phyloP scores from a whole-genome alignment of 1,140 invertebrate genomes.

The Drosophila ficusphila region DNA sequence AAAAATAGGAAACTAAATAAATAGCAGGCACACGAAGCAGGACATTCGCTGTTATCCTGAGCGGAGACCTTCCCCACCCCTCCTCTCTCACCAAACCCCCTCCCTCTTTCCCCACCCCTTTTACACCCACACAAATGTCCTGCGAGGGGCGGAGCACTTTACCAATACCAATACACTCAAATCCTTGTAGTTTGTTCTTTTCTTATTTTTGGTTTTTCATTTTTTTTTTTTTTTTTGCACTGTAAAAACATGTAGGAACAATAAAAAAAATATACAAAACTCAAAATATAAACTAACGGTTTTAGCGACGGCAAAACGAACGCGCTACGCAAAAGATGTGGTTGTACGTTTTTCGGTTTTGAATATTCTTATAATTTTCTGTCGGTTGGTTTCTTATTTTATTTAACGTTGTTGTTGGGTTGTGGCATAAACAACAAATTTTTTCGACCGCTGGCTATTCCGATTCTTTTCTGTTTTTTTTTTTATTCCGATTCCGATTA shows the following conservation, averaged over 20 bases:
- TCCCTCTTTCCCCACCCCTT: not conserved
- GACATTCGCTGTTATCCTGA: constrained; percentile 17
- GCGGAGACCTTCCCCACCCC: constrained; percentile 10
- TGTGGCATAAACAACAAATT: not conserved
- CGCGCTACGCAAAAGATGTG: not conserved
- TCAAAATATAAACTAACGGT: constrained; percentile 33
- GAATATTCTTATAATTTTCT: too few species aligned
- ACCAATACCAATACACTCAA: constrained; percentile 1
- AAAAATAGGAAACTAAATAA: constrained; percentile 11
- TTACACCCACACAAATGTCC: constrained; percentile 23
- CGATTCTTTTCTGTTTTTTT: constrained; percentile 14
- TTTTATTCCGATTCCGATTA: constrained; percentile 33
- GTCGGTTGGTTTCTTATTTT: not conserved
- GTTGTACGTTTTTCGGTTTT: too few species aligned
- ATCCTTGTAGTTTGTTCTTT: constrained; percentile 8
- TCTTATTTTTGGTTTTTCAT: not conserved
- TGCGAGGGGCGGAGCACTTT: constrained; percentile 31
- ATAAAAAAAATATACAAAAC: constrained; percentile 32
- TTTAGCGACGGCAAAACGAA: constrained; percentile 40
- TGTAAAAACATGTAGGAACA: constrained; percentile 40
- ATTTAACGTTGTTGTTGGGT: not conserved
- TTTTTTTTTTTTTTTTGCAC: constrained; percentile 5
- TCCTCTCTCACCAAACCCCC: not conserved
- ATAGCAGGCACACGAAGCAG: constrained; percentile 15
- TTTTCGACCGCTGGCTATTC: not conserved